Evolutionary conservation across 2,113 vertebrate genomes (phyloP).

Genomic region (Eulemur macaco): DNA sequence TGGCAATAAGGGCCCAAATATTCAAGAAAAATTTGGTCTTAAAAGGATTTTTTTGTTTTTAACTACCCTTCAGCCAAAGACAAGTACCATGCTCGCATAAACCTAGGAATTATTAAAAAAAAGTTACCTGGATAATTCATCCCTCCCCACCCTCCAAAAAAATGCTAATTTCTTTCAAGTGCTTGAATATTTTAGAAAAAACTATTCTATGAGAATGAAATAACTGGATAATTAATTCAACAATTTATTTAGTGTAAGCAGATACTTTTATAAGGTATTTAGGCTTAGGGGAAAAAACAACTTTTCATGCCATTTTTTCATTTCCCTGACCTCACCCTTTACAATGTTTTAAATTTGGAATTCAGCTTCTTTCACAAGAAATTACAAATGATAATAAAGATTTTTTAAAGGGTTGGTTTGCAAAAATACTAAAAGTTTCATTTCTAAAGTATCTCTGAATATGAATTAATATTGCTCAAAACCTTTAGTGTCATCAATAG

Average conservation of each 20-base stretch:
- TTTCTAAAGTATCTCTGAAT: conserved; percentile 65
- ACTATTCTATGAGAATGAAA: not conserved
- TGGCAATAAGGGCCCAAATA: not conserved
- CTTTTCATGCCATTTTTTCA: not conserved
- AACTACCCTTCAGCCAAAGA: not conserved
- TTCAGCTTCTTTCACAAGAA: conserved; percentile 13
- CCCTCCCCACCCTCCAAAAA: not conserved
- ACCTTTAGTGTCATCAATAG: not conserved
- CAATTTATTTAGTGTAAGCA: conserved; percentile 13
- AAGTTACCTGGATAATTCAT: not conserved
- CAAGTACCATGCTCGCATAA: not conserved
- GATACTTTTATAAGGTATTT: not conserved
- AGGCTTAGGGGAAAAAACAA: not conserved
- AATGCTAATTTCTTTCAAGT: not conserved
- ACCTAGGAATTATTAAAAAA: not conserved
- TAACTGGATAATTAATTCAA: conserved; percentile 16
- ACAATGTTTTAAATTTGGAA: not conserved
- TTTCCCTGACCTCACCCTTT: not conserved
- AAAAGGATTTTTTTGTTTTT: not conserved
- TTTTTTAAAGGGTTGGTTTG: not conserved
- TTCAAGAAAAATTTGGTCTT: conserved; percentile 5
- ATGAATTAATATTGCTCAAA: conserved; percentile 57
- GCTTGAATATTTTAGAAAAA: conserved; percentile 25
- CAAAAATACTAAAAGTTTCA: conserved; percentile 33
- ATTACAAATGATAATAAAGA: not conserved